phyloP scores from a whole-genome alignment of 2,797 vertebrate genomes.

The Enteromius viviparus region DNA sequence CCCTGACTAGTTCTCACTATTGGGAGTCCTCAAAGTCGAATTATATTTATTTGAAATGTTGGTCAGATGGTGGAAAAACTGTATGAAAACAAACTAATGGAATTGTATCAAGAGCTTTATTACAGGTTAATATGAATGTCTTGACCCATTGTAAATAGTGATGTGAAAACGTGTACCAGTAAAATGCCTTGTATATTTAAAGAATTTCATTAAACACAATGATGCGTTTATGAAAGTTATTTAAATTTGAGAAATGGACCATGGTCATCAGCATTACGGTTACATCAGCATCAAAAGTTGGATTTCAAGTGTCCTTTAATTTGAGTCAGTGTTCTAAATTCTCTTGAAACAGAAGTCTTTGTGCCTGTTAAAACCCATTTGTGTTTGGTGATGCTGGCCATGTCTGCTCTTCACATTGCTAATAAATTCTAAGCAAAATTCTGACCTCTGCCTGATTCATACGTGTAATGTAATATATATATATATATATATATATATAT shows the following conservation, averaged over 20 bases:
- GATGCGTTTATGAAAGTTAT: conserved; percentile 1
- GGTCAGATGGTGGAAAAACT: conserved; percentile 58
- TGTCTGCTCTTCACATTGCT: conserved; percentile 25
- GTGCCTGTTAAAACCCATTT: conserved; percentile 26
- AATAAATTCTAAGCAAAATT: conserved; percentile 35
- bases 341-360: conserved; percentile 1
- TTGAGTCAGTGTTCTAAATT: neutral
- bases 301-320: conserved; percentile 39
- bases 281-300: conserved; percentile 12
- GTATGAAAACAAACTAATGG: neutral
- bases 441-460: neutral
- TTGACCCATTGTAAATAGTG: conserved; percentile 76
- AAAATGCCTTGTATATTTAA: conserved; percentile 27
- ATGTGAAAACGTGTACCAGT: conserved; percentile 14
- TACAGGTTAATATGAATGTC: conserved; percentile 17
- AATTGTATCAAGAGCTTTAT: conserved; percentile 23
- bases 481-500: no score
- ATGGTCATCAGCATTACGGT: conserved; percentile 15
- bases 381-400: conserved; percentile 33
- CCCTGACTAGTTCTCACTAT: conserved; percentile 39
- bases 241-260: conserved; percentile 11
- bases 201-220: neutral
- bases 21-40: conserved; percentile 57
- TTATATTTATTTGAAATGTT: conserved; percentile 3
- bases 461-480: neutral